Percentiles rank a stretch among this genome's conserved stretches.
phyloP scores from a whole-genome alignment of 2,888 invertebrate species.

The Mellilla xanthometata region DNA sequence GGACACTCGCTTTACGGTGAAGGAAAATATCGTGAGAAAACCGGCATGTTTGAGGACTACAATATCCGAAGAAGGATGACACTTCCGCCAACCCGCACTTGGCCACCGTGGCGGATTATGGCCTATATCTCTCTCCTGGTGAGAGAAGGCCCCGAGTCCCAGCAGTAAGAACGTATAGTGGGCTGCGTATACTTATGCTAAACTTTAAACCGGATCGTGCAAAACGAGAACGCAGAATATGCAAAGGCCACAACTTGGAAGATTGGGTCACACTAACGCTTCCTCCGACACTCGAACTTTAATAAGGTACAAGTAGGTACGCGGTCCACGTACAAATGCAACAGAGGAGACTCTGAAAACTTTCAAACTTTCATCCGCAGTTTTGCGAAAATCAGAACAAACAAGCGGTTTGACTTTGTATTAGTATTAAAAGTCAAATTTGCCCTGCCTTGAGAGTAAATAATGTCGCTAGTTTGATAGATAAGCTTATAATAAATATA shows the following conservation, averaged over 20 bases:
- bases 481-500: slow-evolving; percentile 9
- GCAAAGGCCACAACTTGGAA: slow-evolving; percentile 24
- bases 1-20: no score
- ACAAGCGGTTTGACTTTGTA: slow-evolving; percentile 15
- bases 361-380: slow-evolving; percentile 26
- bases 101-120: no score
- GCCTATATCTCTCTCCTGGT: no score
- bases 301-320: slow-evolving; percentile 29
- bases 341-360: slow-evolving; percentile 23
- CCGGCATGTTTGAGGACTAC: no score
- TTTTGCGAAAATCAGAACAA: slow-evolving; percentile 27
- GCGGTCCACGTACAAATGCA: slow-evolving; percentile 24
- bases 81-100: no score
- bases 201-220: slow-evolving; percentile 21
- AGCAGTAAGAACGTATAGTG: no score
- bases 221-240: slow-evolving; percentile 21
- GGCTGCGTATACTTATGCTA: no score
- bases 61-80: no score
- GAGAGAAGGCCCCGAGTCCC: no score
- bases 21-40: no score
- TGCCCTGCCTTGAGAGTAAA: not conserved
- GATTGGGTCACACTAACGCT: slow-evolving; percentile 27
- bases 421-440: slow-evolving; percentile 12
- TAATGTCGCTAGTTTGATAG: not conserved
- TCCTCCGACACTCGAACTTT: slow-evolving; percentile 24